Evolutionary conservation across 2,797 vertebrate species (phyloP).

Genomic region (Enteromius argenteus): DNA sequence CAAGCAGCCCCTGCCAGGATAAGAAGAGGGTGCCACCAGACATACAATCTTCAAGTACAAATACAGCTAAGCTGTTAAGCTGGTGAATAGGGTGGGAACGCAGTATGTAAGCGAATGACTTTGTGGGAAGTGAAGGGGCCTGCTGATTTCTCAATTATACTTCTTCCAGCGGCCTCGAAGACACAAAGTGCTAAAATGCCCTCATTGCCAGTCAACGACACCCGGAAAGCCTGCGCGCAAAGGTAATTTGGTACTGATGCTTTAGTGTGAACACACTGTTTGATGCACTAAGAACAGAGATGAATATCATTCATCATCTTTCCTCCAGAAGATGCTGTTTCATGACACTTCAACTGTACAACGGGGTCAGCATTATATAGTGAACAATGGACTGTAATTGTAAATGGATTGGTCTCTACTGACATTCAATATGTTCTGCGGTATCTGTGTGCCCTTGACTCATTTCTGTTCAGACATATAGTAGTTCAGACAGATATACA

Average conservation of each 20-base stretch:
- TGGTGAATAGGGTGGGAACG: conserved; percentile 83
- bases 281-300: conserved; percentile 8
- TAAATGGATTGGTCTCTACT: not conserved
- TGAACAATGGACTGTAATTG: not conserved
- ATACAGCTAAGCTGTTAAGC: conserved; percentile 83
- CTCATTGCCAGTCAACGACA: conserved; percentile 75
- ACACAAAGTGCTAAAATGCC: conserved; percentile 74
- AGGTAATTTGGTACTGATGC: conserved; percentile 65
- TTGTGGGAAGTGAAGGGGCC: conserved; percentile 76
- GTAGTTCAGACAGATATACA: not conserved
- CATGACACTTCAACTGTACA: not conserved
- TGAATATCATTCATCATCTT: conserved; percentile 1
- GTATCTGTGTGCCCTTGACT: not conserved
- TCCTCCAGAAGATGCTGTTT: not conserved
- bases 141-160: conserved; percentile 85
- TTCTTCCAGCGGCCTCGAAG: conserved; percentile 72
- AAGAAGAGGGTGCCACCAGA: conserved; percentile 75
- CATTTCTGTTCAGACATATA: not conserved
- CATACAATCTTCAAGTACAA: conserved; percentile 84
- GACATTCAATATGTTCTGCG: not conserved
- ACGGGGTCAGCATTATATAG: not conserved
- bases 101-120: conserved; percentile 84
- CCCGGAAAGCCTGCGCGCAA: conserved; percentile 67
- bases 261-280: conserved; percentile 38
- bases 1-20: conserved; percentile 71